Percentiles rank a stretch among this genome's conserved stretches.
Conservation (phyloP, 2,888 invertebrate genomes). For the Protonemura montana region DNA sequence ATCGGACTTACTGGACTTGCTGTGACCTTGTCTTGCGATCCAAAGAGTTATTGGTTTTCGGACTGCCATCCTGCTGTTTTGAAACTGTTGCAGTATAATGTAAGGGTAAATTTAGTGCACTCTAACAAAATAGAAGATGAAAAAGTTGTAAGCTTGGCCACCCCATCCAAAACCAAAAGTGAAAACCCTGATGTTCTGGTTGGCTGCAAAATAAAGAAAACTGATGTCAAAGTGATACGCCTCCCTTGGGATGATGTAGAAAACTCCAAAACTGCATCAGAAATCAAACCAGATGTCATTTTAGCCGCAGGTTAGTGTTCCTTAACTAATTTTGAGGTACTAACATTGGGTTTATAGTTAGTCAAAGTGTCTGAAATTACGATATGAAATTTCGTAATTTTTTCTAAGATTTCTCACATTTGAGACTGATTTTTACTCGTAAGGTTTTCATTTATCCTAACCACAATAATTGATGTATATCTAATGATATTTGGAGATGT, state of each 20-base stretch:
- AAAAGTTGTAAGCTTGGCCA: not conserved
- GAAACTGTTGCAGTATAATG: constrained; percentile 68
- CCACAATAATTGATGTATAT: too few relatives aligned
- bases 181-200: not conserved
- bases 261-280: not conserved
- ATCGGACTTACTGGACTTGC: constrained; percentile 76
- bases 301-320: constrained; percentile 47
- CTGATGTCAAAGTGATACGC: constrained; percentile 42
- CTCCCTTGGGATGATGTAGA: constrained; percentile 47
- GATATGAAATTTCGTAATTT: too few relatives aligned
- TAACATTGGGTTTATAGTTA: too few relatives aligned
- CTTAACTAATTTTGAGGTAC: too few relatives aligned
- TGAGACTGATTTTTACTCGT: too few relatives aligned
- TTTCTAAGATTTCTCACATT: too few relatives aligned
- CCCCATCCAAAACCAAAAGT: not conserved
- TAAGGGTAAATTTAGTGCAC: constrained; percentile 63
- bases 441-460: too few relatives aligned
- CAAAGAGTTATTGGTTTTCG: constrained; percentile 67
- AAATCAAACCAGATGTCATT: constrained; percentile 44
- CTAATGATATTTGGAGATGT: too few relatives aligned
- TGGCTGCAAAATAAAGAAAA: constrained; percentile 13
- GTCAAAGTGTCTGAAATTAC: too few relatives aligned
- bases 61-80: constrained; percentile 77
- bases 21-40: constrained; percentile 64
- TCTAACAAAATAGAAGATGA: not conserved